These are phyloP conservation scores for Hesperophylax magnus DNA, from an alignment of 1,140 invertebrate genomes.

Conservation along the genomic window DNA sequence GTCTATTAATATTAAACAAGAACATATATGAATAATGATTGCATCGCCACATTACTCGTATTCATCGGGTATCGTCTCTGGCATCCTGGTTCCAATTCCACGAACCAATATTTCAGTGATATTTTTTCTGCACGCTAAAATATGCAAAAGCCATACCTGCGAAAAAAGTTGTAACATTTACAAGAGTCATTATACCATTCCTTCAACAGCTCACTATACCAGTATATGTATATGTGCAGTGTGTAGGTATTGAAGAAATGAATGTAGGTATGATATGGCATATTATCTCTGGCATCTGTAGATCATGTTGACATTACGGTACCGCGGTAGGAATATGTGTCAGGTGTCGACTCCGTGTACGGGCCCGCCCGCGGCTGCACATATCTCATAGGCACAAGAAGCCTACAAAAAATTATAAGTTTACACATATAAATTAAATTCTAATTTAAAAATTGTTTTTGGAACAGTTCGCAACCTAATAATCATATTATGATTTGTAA, in stretches of 20 bases:
- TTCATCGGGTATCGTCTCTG: background rate
- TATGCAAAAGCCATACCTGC: background rate
- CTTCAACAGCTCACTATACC: too few species aligned
- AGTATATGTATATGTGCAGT: too few species aligned
- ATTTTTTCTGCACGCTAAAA: background rate
- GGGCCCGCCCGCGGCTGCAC: constrained; percentile 8
- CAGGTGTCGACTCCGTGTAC: background rate
- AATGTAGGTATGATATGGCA: background rate
- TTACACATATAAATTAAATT: too few species aligned
- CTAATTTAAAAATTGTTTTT: too few species aligned
- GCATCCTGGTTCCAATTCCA: background rate
- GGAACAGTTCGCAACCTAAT: too few species aligned
- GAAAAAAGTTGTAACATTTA: background rate
- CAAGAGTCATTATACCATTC: too few species aligned
- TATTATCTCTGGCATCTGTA: background rate
- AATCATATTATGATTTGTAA: too few species aligned
- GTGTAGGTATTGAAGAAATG: too few species aligned
- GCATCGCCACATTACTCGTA: background rate
- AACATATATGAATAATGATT: too few species aligned
- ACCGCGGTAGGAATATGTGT: background rate
- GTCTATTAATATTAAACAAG: too few species aligned
- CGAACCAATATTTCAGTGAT: background rate
- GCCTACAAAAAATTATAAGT: too few species aligned
- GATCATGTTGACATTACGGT: constrained; percentile 35
- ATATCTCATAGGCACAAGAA: too few species aligned